Conservation (phyloP, 2,113 vertebrate species). For the Struthio camelus region DNA sequence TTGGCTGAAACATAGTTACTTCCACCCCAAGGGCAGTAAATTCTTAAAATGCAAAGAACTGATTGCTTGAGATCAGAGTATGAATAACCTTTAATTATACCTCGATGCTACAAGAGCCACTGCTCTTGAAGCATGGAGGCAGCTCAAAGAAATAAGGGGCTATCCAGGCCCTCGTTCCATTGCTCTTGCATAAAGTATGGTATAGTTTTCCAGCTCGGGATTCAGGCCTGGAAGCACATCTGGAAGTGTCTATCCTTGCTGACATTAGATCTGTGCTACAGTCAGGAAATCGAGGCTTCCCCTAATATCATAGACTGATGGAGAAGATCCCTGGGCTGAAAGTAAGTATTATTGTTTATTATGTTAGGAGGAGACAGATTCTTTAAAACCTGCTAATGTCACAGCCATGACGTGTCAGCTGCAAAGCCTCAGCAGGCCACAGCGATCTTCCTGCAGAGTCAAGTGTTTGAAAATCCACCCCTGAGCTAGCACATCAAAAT, state of each 20-base stretch:
- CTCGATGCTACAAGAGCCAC: neutral
- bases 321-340: neutral
- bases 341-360: neutral
- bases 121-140: neutral
- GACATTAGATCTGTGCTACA: neutral
- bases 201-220: constrained; percentile 19
- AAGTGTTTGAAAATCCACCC: neutral
- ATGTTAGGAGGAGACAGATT: neutral
- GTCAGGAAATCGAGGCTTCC: neutral
- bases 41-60: neutral
- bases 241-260: neutral
- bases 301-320: neutral
- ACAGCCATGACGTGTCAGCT: neutral
- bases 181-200: neutral
- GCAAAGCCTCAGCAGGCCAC: neutral
- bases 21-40: neutral
- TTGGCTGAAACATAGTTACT: neutral
- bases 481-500: neutral
- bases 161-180: neutral
- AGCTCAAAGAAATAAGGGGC: neutral
- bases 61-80: neutral
- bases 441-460: neutral
- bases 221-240: constrained; percentile 22
- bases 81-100: constrained; percentile 3
- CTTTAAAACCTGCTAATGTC: neutral